phyloP scores from a whole-genome alignment of 2,888 invertebrate species.

The Lasioglossum villosulum region DNA sequence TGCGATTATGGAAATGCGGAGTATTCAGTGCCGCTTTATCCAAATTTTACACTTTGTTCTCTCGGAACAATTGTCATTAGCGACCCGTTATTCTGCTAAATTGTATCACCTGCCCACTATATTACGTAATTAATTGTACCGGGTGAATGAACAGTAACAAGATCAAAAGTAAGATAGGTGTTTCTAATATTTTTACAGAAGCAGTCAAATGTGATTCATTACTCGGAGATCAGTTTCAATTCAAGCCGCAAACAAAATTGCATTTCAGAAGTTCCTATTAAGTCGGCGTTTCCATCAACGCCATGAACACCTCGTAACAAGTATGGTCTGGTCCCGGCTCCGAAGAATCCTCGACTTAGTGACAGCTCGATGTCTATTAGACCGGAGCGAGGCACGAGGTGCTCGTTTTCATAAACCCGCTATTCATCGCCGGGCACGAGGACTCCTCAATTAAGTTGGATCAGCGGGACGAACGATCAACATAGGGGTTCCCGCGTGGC shows the following conservation, averaged over 20 bases:
- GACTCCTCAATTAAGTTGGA: constrained; percentile 41
- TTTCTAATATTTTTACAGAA: neutral
- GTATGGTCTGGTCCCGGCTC: too few species aligned
- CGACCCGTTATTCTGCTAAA: too few species aligned
- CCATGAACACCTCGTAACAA: neutral
- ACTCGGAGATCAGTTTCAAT: neutral
- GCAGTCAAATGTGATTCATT: neutral
- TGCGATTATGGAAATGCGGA: too few species aligned
- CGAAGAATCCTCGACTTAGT: neutral
- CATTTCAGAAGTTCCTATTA: neutral
- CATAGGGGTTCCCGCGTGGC: constrained; percentile 14
- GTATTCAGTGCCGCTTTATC: too few species aligned
- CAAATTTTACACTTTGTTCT: too few species aligned
- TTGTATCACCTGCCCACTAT: too few species aligned
- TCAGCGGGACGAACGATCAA: constrained; percentile 32
- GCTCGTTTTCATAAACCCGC: constrained; percentile 15
- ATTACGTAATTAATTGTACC: too few species aligned
- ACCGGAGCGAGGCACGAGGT: neutral
- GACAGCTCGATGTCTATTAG: constrained; percentile 10
- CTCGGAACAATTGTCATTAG: too few species aligned
- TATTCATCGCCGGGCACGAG: constrained; percentile 31
- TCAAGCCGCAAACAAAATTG: neutral
- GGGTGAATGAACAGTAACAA: too few species aligned
- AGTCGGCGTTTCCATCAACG: neutral
- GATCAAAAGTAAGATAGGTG: too few species aligned